Evolutionary conservation across 1,140 invertebrate species (phyloP).

Genomic region (Stenopsyche tienmushanensis): DNA sequence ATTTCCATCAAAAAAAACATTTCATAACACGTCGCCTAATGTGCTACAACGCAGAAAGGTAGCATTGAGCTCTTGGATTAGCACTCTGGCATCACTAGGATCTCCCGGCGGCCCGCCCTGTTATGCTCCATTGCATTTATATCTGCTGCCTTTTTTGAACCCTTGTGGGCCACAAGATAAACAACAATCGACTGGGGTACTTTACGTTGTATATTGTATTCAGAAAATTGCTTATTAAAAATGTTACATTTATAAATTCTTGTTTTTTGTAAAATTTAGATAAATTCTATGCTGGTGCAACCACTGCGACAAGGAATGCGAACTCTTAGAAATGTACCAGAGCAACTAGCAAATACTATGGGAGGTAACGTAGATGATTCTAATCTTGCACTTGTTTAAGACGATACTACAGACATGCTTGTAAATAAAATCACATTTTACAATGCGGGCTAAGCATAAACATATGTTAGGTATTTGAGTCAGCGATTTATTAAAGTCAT

Average conservation of each 20-base stretch:
- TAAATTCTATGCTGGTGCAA: slow-evolving; percentile 73
- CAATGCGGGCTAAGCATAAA: too few species aligned
- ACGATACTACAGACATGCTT: too few species aligned
- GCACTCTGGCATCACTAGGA: slow-evolving; percentile 53
- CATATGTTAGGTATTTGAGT: too few species aligned
- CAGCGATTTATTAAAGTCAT: too few species aligned
- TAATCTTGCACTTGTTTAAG: not conserved
- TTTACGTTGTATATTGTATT: not conserved
- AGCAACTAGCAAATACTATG: slow-evolving; percentile 78
- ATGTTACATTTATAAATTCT: not conserved
- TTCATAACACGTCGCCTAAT: slow-evolving; percentile 86
- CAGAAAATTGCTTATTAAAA: not conserved
- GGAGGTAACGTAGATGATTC: slow-evolving; percentile 56
- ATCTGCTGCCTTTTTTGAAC: slow-evolving; percentile 33
- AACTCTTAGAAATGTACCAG: slow-evolving; percentile 79
- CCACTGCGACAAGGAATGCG: slow-evolving; percentile 80
- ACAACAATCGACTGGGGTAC: slow-evolving; percentile 16
- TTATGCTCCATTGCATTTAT: slow-evolving; percentile 31
- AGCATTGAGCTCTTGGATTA: slow-evolving; percentile 82
- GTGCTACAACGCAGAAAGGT: slow-evolving; percentile 86
- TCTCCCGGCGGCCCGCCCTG: slow-evolving; percentile 31
- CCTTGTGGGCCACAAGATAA: slow-evolving; percentile 34
- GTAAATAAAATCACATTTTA: too few species aligned
- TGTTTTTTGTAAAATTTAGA: slow-evolving; percentile 51
- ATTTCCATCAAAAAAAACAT: slow-evolving; percentile 91